Evolutionary conservation across 1,140 invertebrate species (phyloP), one percentile per base, ranked within the genome.

Genomic region (Wasmannia auropunctata): DNA sequence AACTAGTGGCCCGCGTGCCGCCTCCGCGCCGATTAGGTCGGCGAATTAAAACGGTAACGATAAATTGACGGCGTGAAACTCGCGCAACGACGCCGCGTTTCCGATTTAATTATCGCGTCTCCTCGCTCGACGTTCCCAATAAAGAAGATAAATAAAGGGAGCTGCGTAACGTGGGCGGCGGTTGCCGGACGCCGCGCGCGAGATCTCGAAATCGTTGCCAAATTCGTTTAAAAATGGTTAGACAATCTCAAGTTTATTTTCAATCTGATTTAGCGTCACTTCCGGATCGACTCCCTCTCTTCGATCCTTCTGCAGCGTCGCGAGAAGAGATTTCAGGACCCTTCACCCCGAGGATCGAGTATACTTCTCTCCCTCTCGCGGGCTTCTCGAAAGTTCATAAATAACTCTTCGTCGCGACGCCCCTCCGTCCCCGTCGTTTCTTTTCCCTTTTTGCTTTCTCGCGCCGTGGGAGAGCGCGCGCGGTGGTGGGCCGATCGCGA

Each of bases 11-110:
- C 92, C 92, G 90, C 89, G 93, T 92, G 93, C 92, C 92, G 92
- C 92, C 93, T 93, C 90, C 89, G 92, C 92, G 93, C 91, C 93
- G 93, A 95, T 95, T 94, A 95, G 94, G 92, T 92, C 90, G 58
- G 60, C 62, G n/a, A 75, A 69, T 85, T 56, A 86, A 72, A 70
- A 87, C 51, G 62, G 16, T 46, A 81, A 86, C 51, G 79, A 58
- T 54, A 67, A 60, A 72, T 83, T 37, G 79, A 43, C 43, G 58
- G 65, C 51, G 51, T 83, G 60, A 83, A 72, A 72, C 28, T 63
- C 25, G 16, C 37, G 22, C 16, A 22, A n/a, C 51, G 72, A 79
- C n/a, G n/a, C 43, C 60, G 51, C 51, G 40, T 72, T 60, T 81
- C 46, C 79, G 37, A 83, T 83, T 83, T 74, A 74, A 83, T 83